These are phyloP conservation scores for Sisor rabdophorus DNA, from an alignment of 2,113 vertebrate genomes.

Conservation along the genomic window DNA sequence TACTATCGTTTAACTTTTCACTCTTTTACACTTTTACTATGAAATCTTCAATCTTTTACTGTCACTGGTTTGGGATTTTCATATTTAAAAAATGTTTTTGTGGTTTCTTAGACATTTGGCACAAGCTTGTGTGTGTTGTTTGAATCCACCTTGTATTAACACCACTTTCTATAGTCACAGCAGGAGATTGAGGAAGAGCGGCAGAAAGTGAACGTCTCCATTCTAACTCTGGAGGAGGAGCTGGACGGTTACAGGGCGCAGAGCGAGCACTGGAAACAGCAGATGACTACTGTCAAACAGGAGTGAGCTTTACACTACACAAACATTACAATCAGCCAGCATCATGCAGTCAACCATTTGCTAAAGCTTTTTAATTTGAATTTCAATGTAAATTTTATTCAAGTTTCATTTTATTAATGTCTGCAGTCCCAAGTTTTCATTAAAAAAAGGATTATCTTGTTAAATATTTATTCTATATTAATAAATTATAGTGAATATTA, in stretches of 20 bases:
- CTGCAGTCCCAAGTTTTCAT: too few species aligned
- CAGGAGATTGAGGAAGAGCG: constrained; percentile 79
- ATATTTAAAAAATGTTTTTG: neutral
- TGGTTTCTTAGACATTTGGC: neutral
- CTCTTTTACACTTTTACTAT: too few species aligned
- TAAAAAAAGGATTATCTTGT: too few species aligned
- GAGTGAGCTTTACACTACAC: constrained; percentile 69
- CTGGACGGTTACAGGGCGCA: constrained; percentile 78
- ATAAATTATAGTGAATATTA: too few species aligned
- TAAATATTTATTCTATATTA: too few species aligned
- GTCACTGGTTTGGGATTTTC: neutral
- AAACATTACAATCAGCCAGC: neutral
- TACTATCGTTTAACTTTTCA: too few species aligned
- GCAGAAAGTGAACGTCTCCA: constrained; percentile 76
- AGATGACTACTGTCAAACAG: constrained; percentile 77
- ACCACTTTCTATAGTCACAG: constrained; percentile 70
- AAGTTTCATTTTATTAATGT: neutral
- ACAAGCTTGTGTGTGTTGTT: neutral
- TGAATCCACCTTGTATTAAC: neutral
- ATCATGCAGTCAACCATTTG: neutral
- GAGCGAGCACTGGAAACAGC: constrained; percentile 74
- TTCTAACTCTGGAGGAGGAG: constrained; percentile 79
- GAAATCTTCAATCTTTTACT: too few species aligned
- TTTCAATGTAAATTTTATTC: neutral
- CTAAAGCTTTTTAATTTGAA: neutral